Evolutionary conservation across 2,113 vertebrate species (phyloP).

Genomic region (Edolisoma coerulescens): DNA sequence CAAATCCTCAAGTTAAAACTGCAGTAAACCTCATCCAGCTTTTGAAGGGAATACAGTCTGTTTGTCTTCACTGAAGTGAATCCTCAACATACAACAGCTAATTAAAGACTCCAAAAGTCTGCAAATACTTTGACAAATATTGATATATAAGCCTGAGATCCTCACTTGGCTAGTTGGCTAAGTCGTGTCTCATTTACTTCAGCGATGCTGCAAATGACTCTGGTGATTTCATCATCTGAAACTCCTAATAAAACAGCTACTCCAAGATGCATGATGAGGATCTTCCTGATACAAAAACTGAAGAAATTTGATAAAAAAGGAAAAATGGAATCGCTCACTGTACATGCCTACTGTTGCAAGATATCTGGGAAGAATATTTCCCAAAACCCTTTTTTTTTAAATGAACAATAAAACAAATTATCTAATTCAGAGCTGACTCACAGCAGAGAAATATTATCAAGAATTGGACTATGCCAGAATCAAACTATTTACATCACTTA

Average conservation of each 20-base stretch:
- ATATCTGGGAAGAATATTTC: neutral
- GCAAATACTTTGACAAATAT: slow-evolving; percentile 36
- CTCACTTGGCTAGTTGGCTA: neutral
- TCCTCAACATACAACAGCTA: slow-evolving; percentile 18
- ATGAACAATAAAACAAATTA: slow-evolving; percentile 27
- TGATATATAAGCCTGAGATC: neutral
- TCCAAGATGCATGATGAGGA: slow-evolving; percentile 20
- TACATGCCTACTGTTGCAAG: neutral
- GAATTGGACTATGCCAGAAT: neutral
- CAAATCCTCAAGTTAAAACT: slow-evolving; percentile 3
- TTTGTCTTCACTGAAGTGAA: slow-evolving; percentile 47
- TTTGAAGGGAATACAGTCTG: neutral
- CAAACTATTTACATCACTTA: neutral
- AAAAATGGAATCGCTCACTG: neutral
- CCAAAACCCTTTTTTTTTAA: neutral
- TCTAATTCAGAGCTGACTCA: neutral
- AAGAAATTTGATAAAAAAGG: neutral
- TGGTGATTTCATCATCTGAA: slow-evolving; percentile 25
- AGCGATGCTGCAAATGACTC: neutral
- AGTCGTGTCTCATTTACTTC: slow-evolving; percentile 11
- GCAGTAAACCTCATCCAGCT: neutral
- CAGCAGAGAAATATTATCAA: neutral
- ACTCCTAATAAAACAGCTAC: slow-evolving; percentile 46
- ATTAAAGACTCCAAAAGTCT: slow-evolving; percentile 45
- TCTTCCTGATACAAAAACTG: slow-evolving; percentile 35